A percentile compares a stretch with the other conserved stretches of the same genome.
These are phyloP conservation scores for Isurus oxyrinchus DNA, from an alignment of 2,113 vertebrate species.

Conservation along the genomic window DNA sequence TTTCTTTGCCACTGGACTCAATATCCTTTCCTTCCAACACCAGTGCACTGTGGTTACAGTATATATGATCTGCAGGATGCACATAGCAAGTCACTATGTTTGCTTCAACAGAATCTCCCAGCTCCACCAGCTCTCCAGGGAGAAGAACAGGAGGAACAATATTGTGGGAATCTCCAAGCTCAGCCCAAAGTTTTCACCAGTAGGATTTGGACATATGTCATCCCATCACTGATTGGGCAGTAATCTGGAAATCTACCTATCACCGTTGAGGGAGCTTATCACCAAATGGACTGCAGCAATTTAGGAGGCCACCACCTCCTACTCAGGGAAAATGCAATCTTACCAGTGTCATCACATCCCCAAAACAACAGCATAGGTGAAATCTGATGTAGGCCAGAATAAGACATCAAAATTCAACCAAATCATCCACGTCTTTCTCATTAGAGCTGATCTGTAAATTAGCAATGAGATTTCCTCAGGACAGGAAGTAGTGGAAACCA, in stretches of 20 bases:
- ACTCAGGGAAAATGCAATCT: not conserved
- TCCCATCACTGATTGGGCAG: not conserved
- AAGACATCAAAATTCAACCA: not conserved
- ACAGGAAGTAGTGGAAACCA: not conserved
- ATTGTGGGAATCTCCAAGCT: not conserved
- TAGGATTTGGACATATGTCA: not conserved
- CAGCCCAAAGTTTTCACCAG: not conserved
- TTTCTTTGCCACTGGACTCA: too few species aligned
- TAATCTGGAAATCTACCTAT: not conserved
- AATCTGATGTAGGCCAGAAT: not conserved
- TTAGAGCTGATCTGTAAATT: not conserved
- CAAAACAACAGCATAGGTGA: not conserved
- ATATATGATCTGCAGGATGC: too few species aligned
- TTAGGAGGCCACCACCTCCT: not conserved
- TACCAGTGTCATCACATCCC: not conserved
- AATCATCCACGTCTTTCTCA: not conserved
- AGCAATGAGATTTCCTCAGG: not conserved
- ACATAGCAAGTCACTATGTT: not conserved
- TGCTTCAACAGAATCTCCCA: not conserved
- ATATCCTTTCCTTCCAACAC: too few species aligned
- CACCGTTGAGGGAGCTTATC: not conserved
- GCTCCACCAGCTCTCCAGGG: not conserved
- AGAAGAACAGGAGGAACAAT: not conserved
- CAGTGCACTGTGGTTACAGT: too few species aligned
- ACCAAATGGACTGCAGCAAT: not conserved